A percentile compares a stretch with the other conserved stretches of the same genome.
phyloP scores from a whole-genome alignment of 2,113 vertebrate species.

The Lycocorax pyrrhopterus region DNA sequence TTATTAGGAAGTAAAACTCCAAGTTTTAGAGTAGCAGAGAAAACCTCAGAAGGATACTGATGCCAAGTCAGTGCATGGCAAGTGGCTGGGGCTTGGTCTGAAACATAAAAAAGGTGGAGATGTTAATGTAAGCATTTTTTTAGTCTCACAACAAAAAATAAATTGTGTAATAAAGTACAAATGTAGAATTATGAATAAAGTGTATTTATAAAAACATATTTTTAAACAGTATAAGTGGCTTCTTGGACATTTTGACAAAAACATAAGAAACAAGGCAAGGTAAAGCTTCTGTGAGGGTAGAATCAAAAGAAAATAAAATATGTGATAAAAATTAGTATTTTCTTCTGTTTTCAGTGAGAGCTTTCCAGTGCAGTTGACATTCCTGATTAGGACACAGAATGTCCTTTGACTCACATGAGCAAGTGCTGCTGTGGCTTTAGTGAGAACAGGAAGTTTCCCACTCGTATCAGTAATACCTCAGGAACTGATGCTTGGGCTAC shows the following conservation, averaged over 20 bases:
- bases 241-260: neutral
- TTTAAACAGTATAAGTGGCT: neutral
- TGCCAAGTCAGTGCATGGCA: rapidly evolving
- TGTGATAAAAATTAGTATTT: neutral
- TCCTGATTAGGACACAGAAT: neutral
- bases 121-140: neutral
- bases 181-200: neutral
- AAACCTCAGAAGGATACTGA: neutral
- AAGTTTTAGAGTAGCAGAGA: neutral
- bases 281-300: neutral
- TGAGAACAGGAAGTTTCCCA: neutral
- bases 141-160: neutral
- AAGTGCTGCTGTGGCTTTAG: neutral
- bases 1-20: neutral
- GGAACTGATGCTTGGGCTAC: neutral
- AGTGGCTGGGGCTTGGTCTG: neutral
- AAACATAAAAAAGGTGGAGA: neutral
- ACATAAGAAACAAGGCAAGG: neutral
- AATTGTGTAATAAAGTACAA: neutral
- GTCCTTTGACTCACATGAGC: neutral
- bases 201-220: neutral
- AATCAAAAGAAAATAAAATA: neutral
- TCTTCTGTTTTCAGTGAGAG: neutral
- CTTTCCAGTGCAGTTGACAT: neutral
- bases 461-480: neutral